Evolutionary conservation across 2,113 vertebrate species (phyloP), one percentile per base, ranked within the genome.

Genomic region (Motacilla tschutschensis): DNA sequence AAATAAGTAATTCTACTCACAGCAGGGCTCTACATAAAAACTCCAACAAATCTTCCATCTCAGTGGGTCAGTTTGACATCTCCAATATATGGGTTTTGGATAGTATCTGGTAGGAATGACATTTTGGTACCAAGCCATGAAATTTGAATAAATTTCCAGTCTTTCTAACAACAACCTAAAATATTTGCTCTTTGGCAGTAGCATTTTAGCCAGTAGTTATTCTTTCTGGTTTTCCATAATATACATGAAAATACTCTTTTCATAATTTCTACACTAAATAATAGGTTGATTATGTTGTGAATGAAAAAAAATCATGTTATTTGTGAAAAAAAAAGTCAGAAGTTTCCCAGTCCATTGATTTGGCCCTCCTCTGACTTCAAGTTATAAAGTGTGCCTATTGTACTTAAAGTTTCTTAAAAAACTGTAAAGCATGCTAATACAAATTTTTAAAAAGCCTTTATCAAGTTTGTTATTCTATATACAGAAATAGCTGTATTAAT

Each of bases 21-120:
- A 96, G 96, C 92, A 97, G 95, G 95, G 89, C 93, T 93, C 87
- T 95, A 94, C 91, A 97, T 98, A 97, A 97, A 97, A 96, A 95
- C 86, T 94, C 85, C 90, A 96, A 97, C 96, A 97, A 97, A 96
- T 97, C 92, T 96, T 96, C 81, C 76, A 91, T 94, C 84, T 96
- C 96, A 97, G 95, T 95, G 88, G 94, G 95, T 95, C 96, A 95
- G 84, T 97, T 96, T 98, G 97, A 98, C 93, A 97, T 94, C 90
- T 93, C 60, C 92, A 97, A 96, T 97, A 97, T 97, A 93, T 88
- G 96, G 93, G 90, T 90, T 95, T 96, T 94, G 88, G 94, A 96
- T 97, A 96, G 94, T 77, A 97, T 85, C 85, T 69, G 93, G 38
- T 89, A 94, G 96, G 95, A 98, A 90, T 96, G 96, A 96, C 93